A percentile compares a stretch with the other conserved stretches of the same genome.
These are phyloP conservation scores for Micropoecilia bifurca DNA, from an alignment of 2,797 vertebrate species.

Conservation along the genomic window DNA sequence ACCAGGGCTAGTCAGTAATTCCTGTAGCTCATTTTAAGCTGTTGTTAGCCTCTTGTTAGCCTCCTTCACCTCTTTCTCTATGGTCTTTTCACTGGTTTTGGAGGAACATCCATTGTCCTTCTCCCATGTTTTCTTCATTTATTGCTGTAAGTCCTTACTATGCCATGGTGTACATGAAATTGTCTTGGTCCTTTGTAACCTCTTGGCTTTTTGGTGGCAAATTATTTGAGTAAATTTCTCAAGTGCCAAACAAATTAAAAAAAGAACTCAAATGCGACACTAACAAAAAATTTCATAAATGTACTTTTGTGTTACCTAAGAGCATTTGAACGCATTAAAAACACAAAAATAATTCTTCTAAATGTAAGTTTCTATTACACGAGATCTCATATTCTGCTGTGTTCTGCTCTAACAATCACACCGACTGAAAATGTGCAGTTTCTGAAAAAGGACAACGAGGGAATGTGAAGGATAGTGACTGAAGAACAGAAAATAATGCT, in stretches of 20 bases:
- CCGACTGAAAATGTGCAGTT: not conserved
- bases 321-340: not conserved
- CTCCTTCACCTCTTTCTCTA: not conserved
- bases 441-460: not conserved
- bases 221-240: not conserved
- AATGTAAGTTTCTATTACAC: not conserved
- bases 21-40: not conserved
- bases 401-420: not conserved
- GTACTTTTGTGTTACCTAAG: not conserved
- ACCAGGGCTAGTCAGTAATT: not conserved
- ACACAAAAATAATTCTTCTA: not conserved
- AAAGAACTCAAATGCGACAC: not conserved
- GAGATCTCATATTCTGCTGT: not conserved
- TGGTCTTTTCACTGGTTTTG: not conserved
- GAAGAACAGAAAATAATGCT: conserved; percentile 33
- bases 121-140: not conserved
- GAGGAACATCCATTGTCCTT: not conserved
- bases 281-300: not conserved
- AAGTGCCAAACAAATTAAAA: not conserved
- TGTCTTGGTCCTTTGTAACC: not conserved
- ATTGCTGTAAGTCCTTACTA: not conserved
- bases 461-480: not conserved
- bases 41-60: not conserved
- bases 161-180: not conserved
- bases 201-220: not conserved